These are phyloP conservation scores for Pseudomyrmex cubaensis DNA, from an alignment of 1,140 invertebrate species.

Conservation along the genomic window DNA sequence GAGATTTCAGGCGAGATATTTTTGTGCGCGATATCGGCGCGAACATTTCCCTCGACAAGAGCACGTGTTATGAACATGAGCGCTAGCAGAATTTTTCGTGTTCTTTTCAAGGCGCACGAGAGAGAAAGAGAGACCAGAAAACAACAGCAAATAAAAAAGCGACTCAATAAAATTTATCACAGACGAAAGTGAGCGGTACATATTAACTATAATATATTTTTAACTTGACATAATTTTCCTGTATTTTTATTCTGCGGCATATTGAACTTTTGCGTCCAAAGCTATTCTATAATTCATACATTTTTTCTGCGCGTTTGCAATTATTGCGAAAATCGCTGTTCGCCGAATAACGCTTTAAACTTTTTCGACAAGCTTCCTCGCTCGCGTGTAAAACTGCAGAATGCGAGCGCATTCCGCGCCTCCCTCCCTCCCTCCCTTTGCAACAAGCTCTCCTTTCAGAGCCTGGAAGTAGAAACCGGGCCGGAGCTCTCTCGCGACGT, in stretches of 20 bases:
- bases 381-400: neutral
- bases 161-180: conserved; percentile 8
- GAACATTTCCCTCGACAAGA: conserved; percentile 59
- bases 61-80: conserved; percentile 17
- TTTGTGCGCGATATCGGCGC: conserved; percentile 64
- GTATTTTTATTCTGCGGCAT: neutral
- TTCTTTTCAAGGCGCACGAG: neutral
- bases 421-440: neutral
- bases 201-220: neutral
- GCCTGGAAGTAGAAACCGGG: conserved; percentile 12
- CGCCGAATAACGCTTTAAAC: neutral
- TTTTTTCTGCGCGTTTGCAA: neutral
- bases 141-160: neutral
- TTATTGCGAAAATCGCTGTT: conserved; percentile 7
- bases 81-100: conserved; percentile 23
- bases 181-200: neutral
- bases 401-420: neutral
- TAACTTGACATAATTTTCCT: neutral
- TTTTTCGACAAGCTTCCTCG: conserved; percentile 4
- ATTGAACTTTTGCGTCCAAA: neutral
- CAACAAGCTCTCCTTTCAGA: neutral
- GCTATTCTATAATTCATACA: neutral
- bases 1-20: conserved; percentile 55
- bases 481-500: conserved; percentile 54
- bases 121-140: neutral